phyloP scores from a whole-genome alignment of 2,113 vertebrate genomes.

The Lasiurus cinereus region DNA sequence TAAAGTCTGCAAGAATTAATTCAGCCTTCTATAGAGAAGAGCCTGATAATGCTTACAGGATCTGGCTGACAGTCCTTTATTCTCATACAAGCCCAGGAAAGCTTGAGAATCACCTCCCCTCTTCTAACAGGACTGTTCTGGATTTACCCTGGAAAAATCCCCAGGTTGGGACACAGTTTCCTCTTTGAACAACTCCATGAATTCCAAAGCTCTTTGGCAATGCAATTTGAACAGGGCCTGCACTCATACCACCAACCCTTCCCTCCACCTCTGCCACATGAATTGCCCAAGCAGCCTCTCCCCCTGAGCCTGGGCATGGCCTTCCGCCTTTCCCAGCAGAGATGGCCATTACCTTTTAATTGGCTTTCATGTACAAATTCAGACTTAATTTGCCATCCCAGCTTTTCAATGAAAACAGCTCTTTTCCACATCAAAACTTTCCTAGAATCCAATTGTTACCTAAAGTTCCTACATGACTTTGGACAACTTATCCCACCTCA shows the following conservation, averaged over 20 bases:
- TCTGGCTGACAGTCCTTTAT: neutral
- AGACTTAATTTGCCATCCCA: neutral
- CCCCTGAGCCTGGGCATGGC: neutral
- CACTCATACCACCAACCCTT: accelerated
- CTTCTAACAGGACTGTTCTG: neutral
- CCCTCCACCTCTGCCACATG: neutral
- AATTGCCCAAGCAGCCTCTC: neutral
- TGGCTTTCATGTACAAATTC: neutral
- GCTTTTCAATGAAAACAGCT: slow-evolving; percentile 38
- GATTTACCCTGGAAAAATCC: neutral
- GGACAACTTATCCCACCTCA: neutral
- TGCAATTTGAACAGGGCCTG: neutral
- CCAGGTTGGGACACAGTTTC: neutral
- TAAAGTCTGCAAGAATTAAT: slow-evolving; percentile 30
- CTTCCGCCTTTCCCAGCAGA: neutral
- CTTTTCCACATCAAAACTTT: slow-evolving; percentile 24
- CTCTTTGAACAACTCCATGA: slow-evolving; percentile 8
- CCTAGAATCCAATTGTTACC: neutral
- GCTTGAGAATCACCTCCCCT: neutral
- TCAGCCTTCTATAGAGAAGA: slow-evolving; percentile 6
- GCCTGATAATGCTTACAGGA: slow-evolving; percentile 18
- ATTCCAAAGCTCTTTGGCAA: neutral
- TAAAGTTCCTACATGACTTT: neutral
- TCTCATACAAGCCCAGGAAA: neutral
- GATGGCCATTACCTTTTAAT: neutral